Evolutionary conservation across 2,888 invertebrate species (phyloP), one percentile per base, ranked within the genome.

Genomic region (Sarcophaga caerulescens): DNA sequence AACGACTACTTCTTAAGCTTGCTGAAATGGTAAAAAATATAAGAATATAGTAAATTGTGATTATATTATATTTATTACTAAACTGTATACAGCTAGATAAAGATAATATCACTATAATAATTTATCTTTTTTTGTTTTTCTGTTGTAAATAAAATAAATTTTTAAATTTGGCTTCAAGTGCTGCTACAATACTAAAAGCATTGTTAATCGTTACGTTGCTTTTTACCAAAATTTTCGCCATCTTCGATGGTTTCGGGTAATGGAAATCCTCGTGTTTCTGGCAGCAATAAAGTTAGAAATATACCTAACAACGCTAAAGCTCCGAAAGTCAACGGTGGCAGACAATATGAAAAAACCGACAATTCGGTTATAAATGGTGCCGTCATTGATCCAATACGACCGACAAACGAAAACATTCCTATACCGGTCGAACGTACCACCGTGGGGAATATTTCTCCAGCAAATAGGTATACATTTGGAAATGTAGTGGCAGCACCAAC

Each of bases 371-470:
- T 95, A 89, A 97, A 97, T 0, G 98, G 98, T 0, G 98, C 97
- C 4, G 96, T 89, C 94, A 98, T 97, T 0, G 97, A 97, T 10
- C 98, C 98, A 82, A 98, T 93, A 89, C 98, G 95, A 0, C 98
- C 98, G 84, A 96, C 95, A 94, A 97, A 97, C 0, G 98, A 98
- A 45, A 97, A 96, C 4, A 96, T 94, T 0, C 98, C 98, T 80
- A 98, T 95, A 0, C 97, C 98, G 62, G 96, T 96, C 90, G 98
- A 98, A 47, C 98, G 94, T 0, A 98, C 96, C 2, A 97, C 96
- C 0, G 98, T 98, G 0, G 98, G 98, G 92, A 97, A 98, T 17
- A 98, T 92, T 93, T 98, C 98, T 0, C 97, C 97, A 0, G 97
- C 96, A 92, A 96, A 98, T 19, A 98, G 94, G 92, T 98, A 98